These are phyloP conservation scores for Papilio gigon DNA, from an alignment of 2,888 invertebrate species.

Conservation along the genomic window DNA sequence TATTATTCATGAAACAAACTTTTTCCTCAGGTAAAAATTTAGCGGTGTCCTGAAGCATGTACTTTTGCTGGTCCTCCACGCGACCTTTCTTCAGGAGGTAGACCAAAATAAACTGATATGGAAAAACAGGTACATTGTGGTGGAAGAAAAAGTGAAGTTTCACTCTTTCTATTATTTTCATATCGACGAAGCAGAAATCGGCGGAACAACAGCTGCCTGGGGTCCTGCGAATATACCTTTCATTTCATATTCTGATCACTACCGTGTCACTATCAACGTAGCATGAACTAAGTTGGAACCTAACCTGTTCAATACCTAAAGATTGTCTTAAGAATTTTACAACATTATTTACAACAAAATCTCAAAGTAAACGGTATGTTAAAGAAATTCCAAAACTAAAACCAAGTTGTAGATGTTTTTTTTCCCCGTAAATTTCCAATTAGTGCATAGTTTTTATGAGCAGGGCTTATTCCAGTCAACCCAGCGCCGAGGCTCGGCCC, in stretches of 20 bases:
- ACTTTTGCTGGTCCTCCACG: constrained; percentile 73
- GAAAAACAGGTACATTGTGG: constrained; percentile 76
- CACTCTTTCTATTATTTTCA: constrained; percentile 76
- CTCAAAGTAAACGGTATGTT: no score
- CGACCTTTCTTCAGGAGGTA: constrained; percentile 71
- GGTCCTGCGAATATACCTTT: constrained; percentile 57
- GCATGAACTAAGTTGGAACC: no score
- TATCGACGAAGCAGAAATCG: constrained; percentile 78
- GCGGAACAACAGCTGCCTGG: constrained; percentile 77
- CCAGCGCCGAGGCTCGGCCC: no score
- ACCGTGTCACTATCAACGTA: not conserved
- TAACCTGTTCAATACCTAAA: no score
- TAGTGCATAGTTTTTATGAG: no score
- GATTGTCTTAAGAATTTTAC: no score
- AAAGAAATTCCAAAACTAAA: no score
- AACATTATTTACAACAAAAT: no score
- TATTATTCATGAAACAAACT: constrained; percentile 37
- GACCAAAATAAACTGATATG: constrained; percentile 75
- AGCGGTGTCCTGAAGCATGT: constrained; percentile 73
- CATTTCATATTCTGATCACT: not conserved
- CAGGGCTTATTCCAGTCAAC: no score
- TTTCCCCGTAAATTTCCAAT: no score
- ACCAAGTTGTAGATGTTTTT: no score
- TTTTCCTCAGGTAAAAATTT: constrained; percentile 48
- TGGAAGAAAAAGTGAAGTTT: constrained; percentile 75